A percentile compares a stretch with the other conserved stretches of the same genome.
phyloP scores from a whole-genome alignment of 2,113 vertebrate species.

The Procavia capensis region DNA sequence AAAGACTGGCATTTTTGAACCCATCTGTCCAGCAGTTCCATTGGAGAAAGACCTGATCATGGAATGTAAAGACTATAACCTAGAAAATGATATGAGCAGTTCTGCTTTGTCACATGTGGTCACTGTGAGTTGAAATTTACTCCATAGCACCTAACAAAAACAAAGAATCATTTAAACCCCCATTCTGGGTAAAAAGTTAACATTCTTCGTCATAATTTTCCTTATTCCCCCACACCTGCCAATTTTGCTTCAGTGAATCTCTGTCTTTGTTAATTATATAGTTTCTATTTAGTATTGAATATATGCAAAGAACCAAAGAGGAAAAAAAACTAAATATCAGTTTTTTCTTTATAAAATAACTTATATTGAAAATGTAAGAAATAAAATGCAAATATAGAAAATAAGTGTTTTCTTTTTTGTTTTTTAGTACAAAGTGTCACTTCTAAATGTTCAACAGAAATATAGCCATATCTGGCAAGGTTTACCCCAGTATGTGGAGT shows the following conservation, averaged over 20 bases:
- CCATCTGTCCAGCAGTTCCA: neutral
- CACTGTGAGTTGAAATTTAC: neutral
- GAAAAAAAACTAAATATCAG: neutral
- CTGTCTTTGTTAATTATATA: neutral
- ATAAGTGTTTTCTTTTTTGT: neutral
- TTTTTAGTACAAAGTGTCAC: neutral
- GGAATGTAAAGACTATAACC: too few relatives aligned
- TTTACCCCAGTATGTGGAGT: neutral
- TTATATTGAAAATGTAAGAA: neutral
- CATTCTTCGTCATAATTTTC: neutral
- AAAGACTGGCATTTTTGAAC: neutral
- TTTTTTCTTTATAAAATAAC: conserved; percentile 6
- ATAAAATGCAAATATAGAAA: neutral
- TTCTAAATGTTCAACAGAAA: conserved; percentile 13
- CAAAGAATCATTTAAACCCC: neutral
- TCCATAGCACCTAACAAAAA: neutral
- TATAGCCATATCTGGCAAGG: neutral
- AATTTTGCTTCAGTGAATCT: neutral
- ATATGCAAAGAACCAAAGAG: neutral
- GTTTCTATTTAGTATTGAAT: neutral
- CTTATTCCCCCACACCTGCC: neutral
- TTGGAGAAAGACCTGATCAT: neutral
- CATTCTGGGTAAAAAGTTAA: neutral
- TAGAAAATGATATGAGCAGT: neutral
- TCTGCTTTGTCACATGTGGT: neutral